These are phyloP conservation scores for Polyergus mexicanus DNA, from an alignment of 1,140 invertebrate genomes.

Conservation along the genomic window DNA sequence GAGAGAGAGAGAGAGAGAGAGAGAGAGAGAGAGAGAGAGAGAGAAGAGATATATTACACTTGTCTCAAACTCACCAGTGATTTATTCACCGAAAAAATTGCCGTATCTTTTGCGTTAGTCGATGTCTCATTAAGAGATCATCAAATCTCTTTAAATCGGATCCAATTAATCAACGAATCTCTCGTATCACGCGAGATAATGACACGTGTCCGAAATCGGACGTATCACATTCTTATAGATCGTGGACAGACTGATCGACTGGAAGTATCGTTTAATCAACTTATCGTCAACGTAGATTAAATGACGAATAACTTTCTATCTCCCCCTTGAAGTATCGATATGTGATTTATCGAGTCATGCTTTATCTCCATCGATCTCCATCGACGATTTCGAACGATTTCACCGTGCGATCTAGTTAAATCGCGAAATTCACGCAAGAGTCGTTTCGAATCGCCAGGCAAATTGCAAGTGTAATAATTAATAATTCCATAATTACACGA, in stretches of 20 bases:
- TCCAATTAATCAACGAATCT: constrained; percentile 28
- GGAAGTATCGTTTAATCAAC: constrained; percentile 24
- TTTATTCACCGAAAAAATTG: constrained; percentile 22
- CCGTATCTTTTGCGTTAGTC: neutral
- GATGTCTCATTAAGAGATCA: constrained; percentile 29
- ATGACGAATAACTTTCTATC: neutral
- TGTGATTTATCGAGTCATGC: neutral
- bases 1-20: no score
- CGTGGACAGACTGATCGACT: neutral
- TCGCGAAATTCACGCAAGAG: neutral
- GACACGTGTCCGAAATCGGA: neutral
- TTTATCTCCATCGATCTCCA: neutral
- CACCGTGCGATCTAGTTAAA: neutral
- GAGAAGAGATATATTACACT: no score
- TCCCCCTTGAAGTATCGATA: neutral
- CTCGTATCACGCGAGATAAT: constrained; percentile 13
- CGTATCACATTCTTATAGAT: no score
- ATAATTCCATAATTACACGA: constrained; percentile 28
- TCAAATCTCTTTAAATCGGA: constrained; percentile 6
- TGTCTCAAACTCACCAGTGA: neutral
- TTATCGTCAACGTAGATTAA: neutral
- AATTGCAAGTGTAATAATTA: constrained; percentile 13
- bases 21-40: no score
- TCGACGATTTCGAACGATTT: constrained; percentile 14
- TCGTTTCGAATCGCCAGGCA: neutral